Evolutionary conservation across 1,140 invertebrate genomes (phyloP), one percentile per base, ranked within the genome.

Genomic region (Drepana arcuata): DNA sequence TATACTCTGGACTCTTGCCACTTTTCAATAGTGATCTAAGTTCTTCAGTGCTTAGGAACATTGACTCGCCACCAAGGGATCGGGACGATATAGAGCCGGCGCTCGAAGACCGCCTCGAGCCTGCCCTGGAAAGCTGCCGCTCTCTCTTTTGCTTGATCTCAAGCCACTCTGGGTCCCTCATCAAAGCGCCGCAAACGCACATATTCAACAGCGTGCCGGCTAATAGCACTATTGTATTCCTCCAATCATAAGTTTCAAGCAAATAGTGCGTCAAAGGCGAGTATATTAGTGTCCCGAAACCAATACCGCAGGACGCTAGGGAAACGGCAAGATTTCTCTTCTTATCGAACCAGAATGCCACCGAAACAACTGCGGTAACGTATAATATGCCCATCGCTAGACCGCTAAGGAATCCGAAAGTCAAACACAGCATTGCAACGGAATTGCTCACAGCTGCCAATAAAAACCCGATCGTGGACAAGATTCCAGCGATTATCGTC

Each of bases 271-370:
- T 92, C 56, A 94, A 67, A 0, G 93, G 93, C 0, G 93, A 91
- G 69, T 95, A 94, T 7, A 95, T 77, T 57, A 95, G 90, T 0
- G 93, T 87, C 14, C 77, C 77, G 38, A 81, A 74, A 7, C 77
- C 77, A n/a, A 79, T 70, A 2, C 77, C 73, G 37, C 73, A 74
- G 0, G 74, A 73, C 9, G 77, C 77, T 27, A 81, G 34, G 14
- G 77, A 81, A 1, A 95, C 96, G 3, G 96, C 96, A 27, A 98
- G 83, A 9, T 93, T 95, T 18, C 95, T 86, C 62, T 90, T 91
- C 49, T 93, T 93, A 49, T 98, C 96, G 58, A 98, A 98, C 88
- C 97, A 98, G 69, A 94, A 96, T 2, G 95, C 95, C 26, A 98
- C 95, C n/a, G 89, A 89, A 0, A 98, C 95, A 5, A 95, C 93